Base-by-base conservation (phyloP, 2,113 vertebrate genomes). In the Calyptomena viridis region DNA sequence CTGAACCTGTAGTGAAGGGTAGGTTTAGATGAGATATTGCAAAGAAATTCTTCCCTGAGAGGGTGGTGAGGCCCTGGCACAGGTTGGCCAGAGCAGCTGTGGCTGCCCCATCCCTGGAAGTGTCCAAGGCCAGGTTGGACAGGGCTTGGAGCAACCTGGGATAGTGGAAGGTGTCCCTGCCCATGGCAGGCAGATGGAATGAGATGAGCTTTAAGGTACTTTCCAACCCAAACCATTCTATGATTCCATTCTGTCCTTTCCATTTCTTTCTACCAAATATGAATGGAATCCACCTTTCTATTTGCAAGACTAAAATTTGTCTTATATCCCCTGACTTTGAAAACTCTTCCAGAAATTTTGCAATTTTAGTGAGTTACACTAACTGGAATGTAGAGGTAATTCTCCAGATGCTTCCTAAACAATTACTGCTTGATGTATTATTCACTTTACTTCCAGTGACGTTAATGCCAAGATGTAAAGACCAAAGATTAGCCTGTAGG, bases 381-480 rank as follows among this genome's bases (percentile, higher is more conserved):
- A 37, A 21, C 3, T 74, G 74, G 55, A 77, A 69, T 14, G 17
- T 28, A 81, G 64, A 81, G 55, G 59, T 24, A 83, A 77, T 62
- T 75, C 55, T 88, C 72, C 63, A 49, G 55, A 60, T 84, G 63
- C 88, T 76, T 66, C 23, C 78, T 59, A 62, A 91, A 73, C 75
- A 88, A 72, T 56, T 62, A 77, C 11, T 77, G 59, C 56, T 74
- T 77, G 33, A 84, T 52, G 28, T 80, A 73, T 46, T 67, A 78
- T 58, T 97, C 55, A 66, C 77, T 87, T 92, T 60, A 55, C 60
- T 86, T 82, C 37, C 82, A 82, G 53, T 78, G 82, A 85, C 67
- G n/a, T 82, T 63, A 75, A 80, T 49, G 49, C 76, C 86, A 81
- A 66, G 87, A 80, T 44, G 46, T 64, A 82, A 81, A 92, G 59